Conservation (phyloP, 2,113 vertebrate species). For the Trichechus manatus region DNA sequence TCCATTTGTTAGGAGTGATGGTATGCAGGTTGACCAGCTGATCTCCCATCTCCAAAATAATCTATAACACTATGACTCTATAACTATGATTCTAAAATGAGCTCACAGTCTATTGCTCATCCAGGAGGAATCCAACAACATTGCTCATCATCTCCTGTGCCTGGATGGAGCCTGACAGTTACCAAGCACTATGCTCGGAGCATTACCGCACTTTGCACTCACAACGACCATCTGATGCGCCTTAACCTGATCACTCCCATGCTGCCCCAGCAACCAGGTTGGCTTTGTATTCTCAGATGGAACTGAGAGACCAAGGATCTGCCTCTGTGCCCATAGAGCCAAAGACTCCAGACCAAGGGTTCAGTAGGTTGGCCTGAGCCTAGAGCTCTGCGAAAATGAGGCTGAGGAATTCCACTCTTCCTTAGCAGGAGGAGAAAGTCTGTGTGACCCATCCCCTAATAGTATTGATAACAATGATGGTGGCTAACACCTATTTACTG, state of each 20-base stretch:
- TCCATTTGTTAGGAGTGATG: not conserved
- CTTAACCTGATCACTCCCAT: not conserved
- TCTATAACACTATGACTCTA: not conserved
- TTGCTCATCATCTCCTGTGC: not conserved
- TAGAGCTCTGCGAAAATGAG: not conserved
- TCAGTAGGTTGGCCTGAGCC: not conserved
- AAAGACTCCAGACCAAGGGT: not conserved
- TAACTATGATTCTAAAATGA: not conserved
- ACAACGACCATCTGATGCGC: rapidly evolving
- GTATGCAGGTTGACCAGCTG: not conserved
- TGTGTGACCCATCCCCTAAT: rapidly evolving
- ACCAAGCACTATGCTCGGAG: too few relatives aligned
- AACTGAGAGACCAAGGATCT: not conserved
- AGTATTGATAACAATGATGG: too few relatives aligned
- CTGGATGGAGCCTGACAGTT: not conserved
- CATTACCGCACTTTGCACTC: not conserved
- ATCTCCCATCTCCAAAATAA: not conserved
- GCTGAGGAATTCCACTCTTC: not conserved
- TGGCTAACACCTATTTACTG: too few relatives aligned
- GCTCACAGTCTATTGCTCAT: not conserved
- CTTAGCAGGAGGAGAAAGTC: not conserved
- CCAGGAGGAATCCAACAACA: not conserved
- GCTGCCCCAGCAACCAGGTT: too few relatives aligned
- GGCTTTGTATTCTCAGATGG: not conserved
- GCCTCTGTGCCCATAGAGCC: not conserved